These are phyloP conservation scores for Zaprionus ornatus DNA, from an alignment of 1,140 invertebrate species.

Conservation along the genomic window DNA sequence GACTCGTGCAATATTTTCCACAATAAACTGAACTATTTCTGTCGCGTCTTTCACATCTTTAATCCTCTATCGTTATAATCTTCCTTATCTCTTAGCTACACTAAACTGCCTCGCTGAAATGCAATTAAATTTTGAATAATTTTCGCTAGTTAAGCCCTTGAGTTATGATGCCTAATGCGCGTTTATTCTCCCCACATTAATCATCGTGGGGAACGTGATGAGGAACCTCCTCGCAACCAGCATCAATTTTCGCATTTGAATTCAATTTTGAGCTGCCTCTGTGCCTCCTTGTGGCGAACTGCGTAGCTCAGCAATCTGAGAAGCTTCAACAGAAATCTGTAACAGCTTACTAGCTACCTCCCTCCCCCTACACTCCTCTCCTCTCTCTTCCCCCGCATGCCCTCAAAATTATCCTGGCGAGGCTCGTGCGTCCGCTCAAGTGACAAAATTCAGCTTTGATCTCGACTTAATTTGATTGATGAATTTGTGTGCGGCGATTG, in stretches of 20 bases:
- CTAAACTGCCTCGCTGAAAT: not conserved
- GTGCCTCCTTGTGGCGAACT: not conserved
- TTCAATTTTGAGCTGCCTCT: constrained; percentile 19
- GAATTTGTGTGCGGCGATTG: constrained; percentile 48
- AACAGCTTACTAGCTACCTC: not conserved
- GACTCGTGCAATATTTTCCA: not conserved
- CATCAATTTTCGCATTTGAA: constrained; percentile 39
- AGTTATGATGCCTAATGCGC: constrained; percentile 1
- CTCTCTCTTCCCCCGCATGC: not conserved
- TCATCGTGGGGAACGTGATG: not conserved
- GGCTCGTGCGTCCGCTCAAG: constrained; percentile 25
- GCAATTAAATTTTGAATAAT: constrained; percentile 5
- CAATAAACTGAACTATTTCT: not conserved
- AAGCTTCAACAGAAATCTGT: not conserved
- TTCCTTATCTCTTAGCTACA: not conserved
- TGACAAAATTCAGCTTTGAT: constrained; percentile 55
- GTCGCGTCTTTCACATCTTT: not conserved
- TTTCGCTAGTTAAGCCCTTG: not conserved
- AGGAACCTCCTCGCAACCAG: constrained; percentile 2
- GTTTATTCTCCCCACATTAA: constrained; percentile 2
- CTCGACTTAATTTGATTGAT: constrained; percentile 69
- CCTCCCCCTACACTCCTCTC: no score
- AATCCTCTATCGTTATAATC: not conserved
- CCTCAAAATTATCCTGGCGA: constrained; percentile 26
- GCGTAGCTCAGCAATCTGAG: constrained; percentile 29